A percentile compares a stretch with the other conserved stretches of the same genome.
phyloP scores from a whole-genome alignment of 2,797 vertebrate species.

The Otolemur crassicaudatus region DNA sequence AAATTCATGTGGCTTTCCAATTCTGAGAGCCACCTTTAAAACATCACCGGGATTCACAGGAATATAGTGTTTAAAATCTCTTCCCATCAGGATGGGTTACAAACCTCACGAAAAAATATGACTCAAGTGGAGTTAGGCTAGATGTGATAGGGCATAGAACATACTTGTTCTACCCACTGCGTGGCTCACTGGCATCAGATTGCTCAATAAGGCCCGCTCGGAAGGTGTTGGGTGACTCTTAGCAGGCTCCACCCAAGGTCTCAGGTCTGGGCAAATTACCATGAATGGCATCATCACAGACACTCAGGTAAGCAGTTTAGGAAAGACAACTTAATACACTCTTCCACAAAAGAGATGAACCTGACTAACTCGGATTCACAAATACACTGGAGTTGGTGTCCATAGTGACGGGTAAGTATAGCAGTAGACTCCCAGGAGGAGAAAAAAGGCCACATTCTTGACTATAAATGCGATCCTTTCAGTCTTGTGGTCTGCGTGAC shows the following conservation, averaged over 20 bases:
- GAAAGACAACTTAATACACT: neutral
- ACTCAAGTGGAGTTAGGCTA: conserved; percentile 40
- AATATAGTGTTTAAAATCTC: neutral
- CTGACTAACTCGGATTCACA: neutral
- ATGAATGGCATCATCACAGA: neutral
- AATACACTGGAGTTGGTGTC: neutral
- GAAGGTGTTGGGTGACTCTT: conserved; percentile 41
- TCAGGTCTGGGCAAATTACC: conserved; percentile 41
- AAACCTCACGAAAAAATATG: neutral
- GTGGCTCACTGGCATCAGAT: conserved; percentile 13
- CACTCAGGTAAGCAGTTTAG: neutral
- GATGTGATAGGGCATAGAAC: neutral
- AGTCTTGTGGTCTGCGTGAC: conserved; percentile 63
- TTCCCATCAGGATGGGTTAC: conserved; percentile 30
- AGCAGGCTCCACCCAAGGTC: conserved; percentile 47
- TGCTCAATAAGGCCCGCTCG: conserved; percentile 43
- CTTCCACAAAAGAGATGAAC: neutral
- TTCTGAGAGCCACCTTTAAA: neutral
- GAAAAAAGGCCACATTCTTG: neutral
- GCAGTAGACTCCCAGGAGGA: neutral
- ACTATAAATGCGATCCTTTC: conserved; percentile 32
- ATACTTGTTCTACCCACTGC: neutral
- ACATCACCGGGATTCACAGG: neutral
- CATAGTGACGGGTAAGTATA: neutral
- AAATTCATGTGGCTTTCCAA: neutral